Evolutionary conservation across 2,888 invertebrate genomes (phyloP), one percentile per base, ranked within the genome.

Genomic region (Chymomyza fuscimana): DNA sequence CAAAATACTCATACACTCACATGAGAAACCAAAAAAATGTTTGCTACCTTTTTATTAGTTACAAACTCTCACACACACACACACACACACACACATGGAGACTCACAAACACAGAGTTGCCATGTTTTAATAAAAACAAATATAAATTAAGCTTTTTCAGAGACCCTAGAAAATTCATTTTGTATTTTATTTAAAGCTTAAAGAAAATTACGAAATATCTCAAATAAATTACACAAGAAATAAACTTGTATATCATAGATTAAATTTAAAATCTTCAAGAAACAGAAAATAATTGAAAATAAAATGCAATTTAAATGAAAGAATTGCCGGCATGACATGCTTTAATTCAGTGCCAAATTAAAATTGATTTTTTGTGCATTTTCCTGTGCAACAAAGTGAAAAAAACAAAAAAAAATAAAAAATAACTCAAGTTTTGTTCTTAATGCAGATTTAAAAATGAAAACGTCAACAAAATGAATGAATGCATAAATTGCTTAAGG

Each of bases 51-150:
- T 56, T 56, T 10, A 56, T 19, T 56, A 51, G 51, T 40, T 61
- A 62, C 63, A 68, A 51, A 25, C 52, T 36, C 50, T 51, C 36
- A 65, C 32, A 66, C 61, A 63, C 25, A 63, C 54, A 67, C 10
- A 67, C 32, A 68, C 61, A 63, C 32, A 63, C 54, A 67, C 10
- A 19, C 32, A 15, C 19, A 40, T n/a, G 16, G 0, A 58, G 5
- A 25, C 5, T 10, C 61, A 36, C 46, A 22, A 40, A 59, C 29
- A 25, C 10, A 46, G 5, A 32, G 32, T 32, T 32, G 32, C 32
- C 32, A 32, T 32, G 5, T 32, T 32, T 32, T 32, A 32, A 32
- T 9, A 32, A 32, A 32, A 32, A 7, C 7, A 5, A 32, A 32
- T 32, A 7, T 9, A 7, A 32, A 7, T 32, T 32, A 7, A 32